Base-by-base conservation (phyloP, 1,140 invertebrate genomes). In the Doryteuthis pealeii region DNA sequence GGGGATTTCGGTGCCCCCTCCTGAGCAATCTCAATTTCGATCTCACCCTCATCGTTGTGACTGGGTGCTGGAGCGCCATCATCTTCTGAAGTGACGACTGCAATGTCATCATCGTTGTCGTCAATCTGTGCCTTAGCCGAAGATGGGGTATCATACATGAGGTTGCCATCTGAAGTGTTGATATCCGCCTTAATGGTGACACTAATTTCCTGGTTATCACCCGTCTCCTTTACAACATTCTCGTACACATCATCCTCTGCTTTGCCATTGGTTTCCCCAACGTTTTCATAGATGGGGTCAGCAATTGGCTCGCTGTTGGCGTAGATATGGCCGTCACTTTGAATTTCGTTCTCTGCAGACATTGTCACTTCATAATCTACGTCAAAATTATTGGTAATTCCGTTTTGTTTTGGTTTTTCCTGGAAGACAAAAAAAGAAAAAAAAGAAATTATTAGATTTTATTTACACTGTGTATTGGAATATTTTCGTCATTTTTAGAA, bases 391-490 rank as follows among this genome's bases (percentile, higher is more conserved):
- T 33, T 33, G 18, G n/a, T 26, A 68, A 68, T 68, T 5, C 66
- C 66, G 32, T 68, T 68, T 68, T 68, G 6, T 68, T 68, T 68
- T 2, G 66, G 66, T 22, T 31, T 68, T 68, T 68, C 66, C 66
- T 68, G 32, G 30, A 68, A 68, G 32, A 68, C n/a, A 68, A 68
- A 2, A 30, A 31, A 68, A 68, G 66, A 68, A 30, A 68, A 32
- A 66, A 14, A 66, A 26, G n/a, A n/a, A n/a, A n/a, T 54, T n/a
- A 54, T n/a, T n/a, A n/a, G n/a, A n/a, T n/a, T n/a, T n/a, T n/a
- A n/a, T n/a, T n/a, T n/a, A n/a, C n/a, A n/a, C n/a, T n/a, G n/a
- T n/a, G n/a, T n/a, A n/a, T n/a, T n/a, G n/a, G n/a, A n/a, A n/a
- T n/a, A n/a, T n/a, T n/a, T n/a, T n/a, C n/a, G n/a, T n/a, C n/a